Percentiles rank a stretch among this genome's conserved stretches.
Evolutionary conservation across 2,888 invertebrate species (phyloP).

Genomic region (Hetaerina titia): DNA sequence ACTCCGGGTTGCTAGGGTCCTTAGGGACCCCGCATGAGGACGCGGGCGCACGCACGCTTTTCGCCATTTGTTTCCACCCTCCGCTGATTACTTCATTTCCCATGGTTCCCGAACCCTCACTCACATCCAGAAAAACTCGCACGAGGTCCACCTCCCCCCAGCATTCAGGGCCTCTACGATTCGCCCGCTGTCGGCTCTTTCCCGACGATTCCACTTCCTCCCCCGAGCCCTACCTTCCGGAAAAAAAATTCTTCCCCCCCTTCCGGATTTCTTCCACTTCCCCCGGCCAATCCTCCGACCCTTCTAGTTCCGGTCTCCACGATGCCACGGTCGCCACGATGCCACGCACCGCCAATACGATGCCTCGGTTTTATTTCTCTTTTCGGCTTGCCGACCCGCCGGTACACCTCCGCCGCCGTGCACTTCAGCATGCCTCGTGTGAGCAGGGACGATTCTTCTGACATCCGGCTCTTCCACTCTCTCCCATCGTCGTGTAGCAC

Average conservation of each 20-base stretch:
- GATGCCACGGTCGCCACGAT: no score
- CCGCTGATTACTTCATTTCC: neutral
- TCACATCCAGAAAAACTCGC: neutral
- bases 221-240: neutral
- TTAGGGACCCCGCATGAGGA: neutral
- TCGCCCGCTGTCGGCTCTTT: neutral
- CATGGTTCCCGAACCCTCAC: neutral
- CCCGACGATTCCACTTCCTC: neutral
- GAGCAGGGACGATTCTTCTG: neutral
- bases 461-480: neutral
- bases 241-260: neutral
- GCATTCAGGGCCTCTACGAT: neutral
- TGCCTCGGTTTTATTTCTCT: neutral
- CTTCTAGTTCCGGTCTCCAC: slow-evolving; percentile 36
- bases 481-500: neutral
- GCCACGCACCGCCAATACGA: slow-evolving; percentile 2
- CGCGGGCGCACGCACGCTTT: neutral
- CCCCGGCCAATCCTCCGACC: neutral
- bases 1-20: neutral
- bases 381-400: neutral
- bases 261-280: neutral
- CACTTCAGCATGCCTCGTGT: neutral
- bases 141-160: neutral
- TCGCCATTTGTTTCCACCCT: slow-evolving; percentile 24
- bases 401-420: neutral